A percentile compares a stretch with the other conserved stretches of the same genome.
Conservation (phyloP, 2,888 invertebrate genomes). For the Ormyrus nitidulus region DNA sequence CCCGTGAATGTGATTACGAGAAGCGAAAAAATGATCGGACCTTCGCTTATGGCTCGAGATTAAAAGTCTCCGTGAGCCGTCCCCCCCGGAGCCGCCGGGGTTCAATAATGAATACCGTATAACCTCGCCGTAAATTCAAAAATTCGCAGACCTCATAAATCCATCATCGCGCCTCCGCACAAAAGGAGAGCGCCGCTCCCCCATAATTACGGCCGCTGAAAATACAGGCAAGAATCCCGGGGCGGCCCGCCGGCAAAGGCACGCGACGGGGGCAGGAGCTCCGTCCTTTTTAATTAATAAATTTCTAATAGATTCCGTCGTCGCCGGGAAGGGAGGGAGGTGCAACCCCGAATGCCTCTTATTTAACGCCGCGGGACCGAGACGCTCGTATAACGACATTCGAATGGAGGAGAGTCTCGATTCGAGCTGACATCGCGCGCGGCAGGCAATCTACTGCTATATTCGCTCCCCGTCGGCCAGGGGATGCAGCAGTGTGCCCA, state of each 20-base stretch:
- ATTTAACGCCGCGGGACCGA: constrained; percentile 17
- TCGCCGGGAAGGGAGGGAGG: background rate
- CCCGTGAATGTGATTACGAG: background rate
- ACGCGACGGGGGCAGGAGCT: no score
- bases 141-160: constrained; percentile 33
- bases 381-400: constrained; percentile 30
- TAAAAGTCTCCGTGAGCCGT: no score
- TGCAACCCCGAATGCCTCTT: background rate
- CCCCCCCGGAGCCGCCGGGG: background rate
- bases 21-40: background rate
- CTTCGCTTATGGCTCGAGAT: background rate
- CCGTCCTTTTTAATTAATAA: constrained; percentile 42
- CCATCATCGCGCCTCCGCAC: constrained; percentile 22
- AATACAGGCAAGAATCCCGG: constrained; percentile 26
- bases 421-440: background rate
- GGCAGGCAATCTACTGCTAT: constrained; percentile 30
- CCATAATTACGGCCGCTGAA: background rate
- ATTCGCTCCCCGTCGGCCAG: background rate
- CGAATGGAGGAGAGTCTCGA: background rate
- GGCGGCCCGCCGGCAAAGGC: no score
- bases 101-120: background rate
- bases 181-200: background rate
- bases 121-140: constrained; percentile 29
- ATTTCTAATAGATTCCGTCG: constrained; percentile 44
- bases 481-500: background rate